phyloP scores from a whole-genome alignment of 2,888 invertebrate genomes.

The Frankliniella intonsa region DNA sequence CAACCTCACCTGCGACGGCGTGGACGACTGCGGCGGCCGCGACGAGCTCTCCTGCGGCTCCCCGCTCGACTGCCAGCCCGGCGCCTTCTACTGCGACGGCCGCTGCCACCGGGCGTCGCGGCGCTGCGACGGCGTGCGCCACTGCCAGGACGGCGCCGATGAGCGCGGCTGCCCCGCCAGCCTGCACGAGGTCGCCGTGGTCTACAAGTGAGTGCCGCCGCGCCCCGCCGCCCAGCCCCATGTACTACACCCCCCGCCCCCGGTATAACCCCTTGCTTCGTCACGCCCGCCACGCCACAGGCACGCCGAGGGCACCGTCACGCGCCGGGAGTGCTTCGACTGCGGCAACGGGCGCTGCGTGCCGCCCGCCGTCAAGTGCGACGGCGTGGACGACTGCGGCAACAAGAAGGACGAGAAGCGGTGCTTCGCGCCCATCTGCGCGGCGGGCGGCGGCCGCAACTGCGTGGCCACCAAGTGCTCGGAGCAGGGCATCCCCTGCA shows the following conservation, averaged over 20 bases:
- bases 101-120: slow-evolving; percentile 46
- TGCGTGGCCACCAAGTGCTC: slow-evolving; percentile 14
- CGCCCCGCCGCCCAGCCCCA: not conserved
- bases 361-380: slow-evolving; percentile 83
- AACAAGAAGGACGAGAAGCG: slow-evolving; percentile 83
- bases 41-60: not conserved
- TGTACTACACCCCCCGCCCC: not conserved
- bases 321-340: slow-evolving; percentile 49
- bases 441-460: not conserved
- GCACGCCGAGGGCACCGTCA: not conserved
- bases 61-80: not conserved
- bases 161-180: not conserved
- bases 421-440: slow-evolving; percentile 54
- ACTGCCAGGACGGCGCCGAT: slow-evolving; percentile 39
- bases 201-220: slow-evolving; percentile 26
- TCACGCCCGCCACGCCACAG: not conserved
- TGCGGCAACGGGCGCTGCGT: slow-evolving; percentile 85
- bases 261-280: not conserved
- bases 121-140: slow-evolving; percentile 47
- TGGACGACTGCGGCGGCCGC: slow-evolving; percentile 41
- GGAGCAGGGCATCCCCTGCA: slow-evolving; percentile 14
- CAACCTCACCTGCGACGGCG: slow-evolving; percentile 32
- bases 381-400: slow-evolving; percentile 85
- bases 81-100: slow-evolving; percentile 39
- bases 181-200: slow-evolving; percentile 35